Percentiles rank a stretch among this genome's conserved stretches.
phyloP scores from a whole-genome alignment of 37 sponge, comb jelly and placozoan genomes.

The Ephydatia muelleri region DNA sequence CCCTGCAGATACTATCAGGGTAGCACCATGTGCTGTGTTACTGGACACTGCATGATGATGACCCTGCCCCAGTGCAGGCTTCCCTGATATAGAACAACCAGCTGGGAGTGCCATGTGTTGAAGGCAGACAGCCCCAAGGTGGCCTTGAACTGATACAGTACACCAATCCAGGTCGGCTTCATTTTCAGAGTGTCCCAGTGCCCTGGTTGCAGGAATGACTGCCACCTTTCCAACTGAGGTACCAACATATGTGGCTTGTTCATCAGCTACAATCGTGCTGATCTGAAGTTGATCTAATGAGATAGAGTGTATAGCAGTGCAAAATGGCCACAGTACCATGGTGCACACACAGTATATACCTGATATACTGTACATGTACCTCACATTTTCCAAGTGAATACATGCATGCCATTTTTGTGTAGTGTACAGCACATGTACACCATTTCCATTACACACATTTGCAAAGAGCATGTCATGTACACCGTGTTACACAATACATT shows the following conservation, averaged over 20 bases:
- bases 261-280: constrained; percentile 22
- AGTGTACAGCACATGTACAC: no score
- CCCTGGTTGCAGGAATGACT: constrained; percentile 18
- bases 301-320: no score
- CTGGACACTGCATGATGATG: background rate
- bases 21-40: background rate
- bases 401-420: no score
- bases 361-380: no score
- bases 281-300: constrained; percentile 7
- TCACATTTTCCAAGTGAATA: no score
- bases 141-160: background rate
- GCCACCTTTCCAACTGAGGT: constrained; percentile 48
- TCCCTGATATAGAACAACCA: background rate
- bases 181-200: background rate
- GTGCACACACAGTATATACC: no score
- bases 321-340: no score
- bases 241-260: constrained; percentile 23
- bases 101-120: background rate
- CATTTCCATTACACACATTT: no score
- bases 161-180: background rate
- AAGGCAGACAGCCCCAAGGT: background rate
- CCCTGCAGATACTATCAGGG: background rate
- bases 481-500: no score
- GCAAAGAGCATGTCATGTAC: no score
- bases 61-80: background rate